Base-by-base conservation (phyloP, 2,113 vertebrate species). In the Willisornis vidua region DNA sequence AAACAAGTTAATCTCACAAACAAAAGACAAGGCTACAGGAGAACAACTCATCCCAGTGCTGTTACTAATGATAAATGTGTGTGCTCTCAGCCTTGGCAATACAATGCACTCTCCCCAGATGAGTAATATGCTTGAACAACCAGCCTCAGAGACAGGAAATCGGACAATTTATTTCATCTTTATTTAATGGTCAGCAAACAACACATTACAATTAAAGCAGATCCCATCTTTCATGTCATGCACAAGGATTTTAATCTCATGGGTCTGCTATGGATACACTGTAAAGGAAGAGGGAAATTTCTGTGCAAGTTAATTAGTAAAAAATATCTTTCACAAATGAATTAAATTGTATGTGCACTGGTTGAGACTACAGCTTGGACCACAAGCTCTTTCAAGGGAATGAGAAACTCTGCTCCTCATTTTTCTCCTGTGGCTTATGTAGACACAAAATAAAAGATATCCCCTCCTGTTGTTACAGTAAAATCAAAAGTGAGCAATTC, bases 151-250 rank as follows among this genome's bases (percentile, higher is more conserved):
- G 76, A 92, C 83, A 89, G 86, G 84, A 95, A 96, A 94, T 84
- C 54, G 48, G 80, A 86, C 70, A 41, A 93, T 94, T 97, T 93
- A 90, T 96, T 97, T 94, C 73, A 81, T 92, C 92, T 96, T 90
- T 88, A 87, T 94, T 96, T 94, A 96, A 92, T 65, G 61, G 94
- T 89, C 70, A 81, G 83, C 46, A 28, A 95, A 93, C 80, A 95
- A 67, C 88, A 84, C 73, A 83, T 80, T 86, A 88, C 82, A 95
- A 93, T 93, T 96, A 93, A 88, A 81, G 61, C 10, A 49, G 24
- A 45, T 84, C 72, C 43, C 48, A 78, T 92, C 90, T 89, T 94
- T 87, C 68, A 65, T 37, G 29, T 48, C 57, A 57, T 68, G 59
- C 57, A 57, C 61, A 90, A 77, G 49, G 61, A 80, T 65, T 94